phyloP scores from a whole-genome alignment of 2,888 invertebrate genomes.

The Chrysolina haemoptera region DNA sequence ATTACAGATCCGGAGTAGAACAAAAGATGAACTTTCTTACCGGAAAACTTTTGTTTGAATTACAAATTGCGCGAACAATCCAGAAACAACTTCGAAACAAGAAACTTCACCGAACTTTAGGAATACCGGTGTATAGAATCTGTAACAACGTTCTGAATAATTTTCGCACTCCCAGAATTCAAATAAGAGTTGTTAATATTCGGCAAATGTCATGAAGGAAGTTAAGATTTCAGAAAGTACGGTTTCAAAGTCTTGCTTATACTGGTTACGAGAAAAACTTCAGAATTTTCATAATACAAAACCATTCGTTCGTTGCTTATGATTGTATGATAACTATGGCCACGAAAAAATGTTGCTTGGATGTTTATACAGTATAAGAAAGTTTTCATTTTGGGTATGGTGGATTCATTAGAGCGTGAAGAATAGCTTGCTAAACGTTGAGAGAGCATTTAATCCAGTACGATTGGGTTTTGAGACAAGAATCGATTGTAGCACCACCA shows the following conservation, averaged over 20 bases:
- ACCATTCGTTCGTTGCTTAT: no score
- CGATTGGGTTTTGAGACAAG: no score
- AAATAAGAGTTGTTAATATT: background rate
- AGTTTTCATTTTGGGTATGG: no score
- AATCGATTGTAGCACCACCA: no score
- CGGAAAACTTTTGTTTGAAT: constrained; percentile 48
- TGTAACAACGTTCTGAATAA: constrained; percentile 37
- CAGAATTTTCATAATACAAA: background rate
- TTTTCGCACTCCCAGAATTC: constrained; percentile 12
- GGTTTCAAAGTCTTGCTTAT: no score
- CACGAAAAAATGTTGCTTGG: no score
- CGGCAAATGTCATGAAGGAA: background rate
- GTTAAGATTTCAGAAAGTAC: background rate
- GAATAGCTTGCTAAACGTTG: no score
- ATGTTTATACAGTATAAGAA: no score
- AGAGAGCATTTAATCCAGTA: no score
- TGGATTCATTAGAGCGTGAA: no score
- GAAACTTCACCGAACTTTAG: constrained; percentile 36
- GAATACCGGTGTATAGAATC: constrained; percentile 39
- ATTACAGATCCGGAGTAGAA: constrained; percentile 35
- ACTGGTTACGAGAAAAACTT: background rate
- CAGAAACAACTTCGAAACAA: constrained; percentile 44
- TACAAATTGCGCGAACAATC: constrained; percentile 48
- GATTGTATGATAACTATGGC: no score
- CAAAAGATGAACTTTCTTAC: constrained; percentile 48